These are phyloP conservation scores for Nymphalis urticae DNA, from an alignment of 2,888 invertebrate genomes.

Conservation along the genomic window DNA sequence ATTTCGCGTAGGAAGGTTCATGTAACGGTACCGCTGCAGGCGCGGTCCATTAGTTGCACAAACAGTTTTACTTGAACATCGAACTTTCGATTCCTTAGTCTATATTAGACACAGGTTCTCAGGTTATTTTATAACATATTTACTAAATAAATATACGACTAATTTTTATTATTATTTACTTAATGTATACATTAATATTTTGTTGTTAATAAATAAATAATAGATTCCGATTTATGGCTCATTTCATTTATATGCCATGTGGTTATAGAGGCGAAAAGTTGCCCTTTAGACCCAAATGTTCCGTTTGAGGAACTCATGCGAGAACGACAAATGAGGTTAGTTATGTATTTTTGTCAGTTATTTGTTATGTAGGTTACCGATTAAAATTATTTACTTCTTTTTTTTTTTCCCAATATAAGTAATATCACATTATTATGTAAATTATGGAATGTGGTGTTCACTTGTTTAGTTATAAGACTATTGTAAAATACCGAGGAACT, in stretches of 20 bases:
- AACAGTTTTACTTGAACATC: slow-evolving; percentile 52
- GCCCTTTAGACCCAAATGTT: slow-evolving; percentile 58
- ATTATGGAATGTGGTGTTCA: too few relatives aligned
- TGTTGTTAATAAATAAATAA: background rate
- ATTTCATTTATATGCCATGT: slow-evolving; percentile 58
- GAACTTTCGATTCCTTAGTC: background rate
- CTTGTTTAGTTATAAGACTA: too few relatives aligned
- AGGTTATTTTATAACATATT: background rate
- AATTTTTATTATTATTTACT: background rate
- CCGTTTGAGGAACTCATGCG: slow-evolving; percentile 36
- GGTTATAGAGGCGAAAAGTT: slow-evolving; percentile 63
- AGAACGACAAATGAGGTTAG: slow-evolving; percentile 21
- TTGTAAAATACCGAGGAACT: too few relatives aligned
- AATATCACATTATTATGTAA: background rate
- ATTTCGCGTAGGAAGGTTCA: slow-evolving; percentile 22
- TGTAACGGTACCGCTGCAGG: slow-evolving; percentile 45
- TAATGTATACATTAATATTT: background rate
- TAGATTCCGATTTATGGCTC: background rate
- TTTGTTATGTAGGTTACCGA: background rate
- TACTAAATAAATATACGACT: background rate
- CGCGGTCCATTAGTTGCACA: slow-evolving; percentile 71
- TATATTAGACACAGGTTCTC: background rate
- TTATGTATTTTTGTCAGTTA: slow-evolving; percentile 5
- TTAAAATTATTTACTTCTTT: background rate
- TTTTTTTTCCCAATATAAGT: background rate